Percentiles rank a stretch among this genome's conserved stretches.
These are phyloP conservation scores for Artemisiospiza belli DNA, from an alignment of 2,113 vertebrate species.

Conservation along the genomic window DNA sequence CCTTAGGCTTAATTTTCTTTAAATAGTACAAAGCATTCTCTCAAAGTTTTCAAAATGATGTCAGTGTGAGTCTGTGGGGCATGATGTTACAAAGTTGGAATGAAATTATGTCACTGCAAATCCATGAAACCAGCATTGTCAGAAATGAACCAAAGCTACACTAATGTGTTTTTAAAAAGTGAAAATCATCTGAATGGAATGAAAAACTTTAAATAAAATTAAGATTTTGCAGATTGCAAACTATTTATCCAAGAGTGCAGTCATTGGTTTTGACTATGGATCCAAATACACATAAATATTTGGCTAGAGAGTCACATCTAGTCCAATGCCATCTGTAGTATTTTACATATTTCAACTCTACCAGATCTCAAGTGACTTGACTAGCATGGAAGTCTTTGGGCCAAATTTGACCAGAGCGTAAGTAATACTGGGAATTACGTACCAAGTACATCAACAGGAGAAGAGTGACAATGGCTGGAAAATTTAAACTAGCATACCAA, in stretches of 20 bases:
- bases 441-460: background rate
- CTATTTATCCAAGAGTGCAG: background rate
- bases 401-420: background rate
- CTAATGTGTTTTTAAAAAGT: background rate
- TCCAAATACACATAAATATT: background rate
- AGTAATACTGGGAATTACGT: background rate
- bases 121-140: conserved; percentile 28
- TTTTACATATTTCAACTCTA: background rate
- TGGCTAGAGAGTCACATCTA: background rate
- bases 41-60: conserved; percentile 33
- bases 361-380: background rate
- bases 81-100: conserved; percentile 34
- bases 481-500: background rate
- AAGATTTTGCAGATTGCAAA: background rate
- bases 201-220: background rate
- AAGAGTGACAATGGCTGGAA: background rate
- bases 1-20: conserved; percentile 38
- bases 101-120: conserved; percentile 42
- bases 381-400: background rate
- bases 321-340: background rate
- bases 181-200: background rate
- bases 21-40: conserved; percentile 30
- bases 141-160: background rate
- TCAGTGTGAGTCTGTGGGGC: background rate
- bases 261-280: background rate